phyloP scores from a whole-genome alignment of 1,140 invertebrate species.

The Drosophila ogumai region DNA sequence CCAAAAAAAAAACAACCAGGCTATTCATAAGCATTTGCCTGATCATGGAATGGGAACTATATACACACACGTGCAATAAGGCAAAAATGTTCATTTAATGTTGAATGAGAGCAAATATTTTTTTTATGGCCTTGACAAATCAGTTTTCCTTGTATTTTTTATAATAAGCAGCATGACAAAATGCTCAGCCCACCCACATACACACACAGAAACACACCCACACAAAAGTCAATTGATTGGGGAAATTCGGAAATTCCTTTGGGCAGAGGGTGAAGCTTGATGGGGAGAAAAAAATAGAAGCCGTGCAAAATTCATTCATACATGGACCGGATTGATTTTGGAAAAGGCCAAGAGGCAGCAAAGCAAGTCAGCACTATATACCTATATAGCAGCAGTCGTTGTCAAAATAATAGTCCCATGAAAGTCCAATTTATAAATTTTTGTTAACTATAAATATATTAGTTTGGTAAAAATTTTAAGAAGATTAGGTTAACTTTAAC shows the following conservation, averaged over 20 bases:
- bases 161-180: slow-evolving; percentile 70
- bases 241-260: slow-evolving; percentile 58
- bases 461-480: not conserved
- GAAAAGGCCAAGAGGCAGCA: slow-evolving; percentile 51
- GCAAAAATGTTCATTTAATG: slow-evolving; percentile 63
- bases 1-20: not conserved
- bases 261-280: slow-evolving; percentile 22
- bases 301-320: slow-evolving; percentile 76
- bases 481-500: too few relatives aligned
- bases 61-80: slow-evolving; percentile 54
- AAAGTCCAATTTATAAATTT: not conserved
- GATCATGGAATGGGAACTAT: slow-evolving; percentile 30
- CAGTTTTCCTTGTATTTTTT: slow-evolving; percentile 73
- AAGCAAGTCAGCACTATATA: slow-evolving; percentile 30
- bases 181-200: slow-evolving; percentile 29
- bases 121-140: slow-evolving; percentile 77
- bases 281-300: slow-evolving; percentile 65
- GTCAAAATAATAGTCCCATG: not conserved
- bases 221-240: slow-evolving; percentile 57
- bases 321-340: slow-evolving; percentile 67
- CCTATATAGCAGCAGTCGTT: slow-evolving; percentile 9
- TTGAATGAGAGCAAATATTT: slow-evolving; percentile 69
- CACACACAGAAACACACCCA: slow-evolving; percentile 1
- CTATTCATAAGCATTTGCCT: slow-evolving; percentile 35
- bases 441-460: not conserved